phyloP scores from a whole-genome alignment of 2,888 invertebrate genomes.

The Andrena dorsata region DNA sequence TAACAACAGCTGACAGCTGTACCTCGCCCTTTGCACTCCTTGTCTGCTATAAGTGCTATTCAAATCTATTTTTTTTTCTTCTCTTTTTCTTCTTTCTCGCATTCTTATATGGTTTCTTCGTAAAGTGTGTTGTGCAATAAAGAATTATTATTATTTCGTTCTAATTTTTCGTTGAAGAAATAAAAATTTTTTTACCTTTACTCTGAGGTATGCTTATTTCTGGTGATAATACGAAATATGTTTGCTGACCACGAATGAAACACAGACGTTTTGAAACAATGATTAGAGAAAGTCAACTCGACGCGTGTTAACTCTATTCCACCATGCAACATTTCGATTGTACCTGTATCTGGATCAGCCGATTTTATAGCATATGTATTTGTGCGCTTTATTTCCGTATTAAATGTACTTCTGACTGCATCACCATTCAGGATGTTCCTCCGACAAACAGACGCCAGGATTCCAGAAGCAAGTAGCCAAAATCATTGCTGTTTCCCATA shows the following conservation, averaged over 20 bases:
- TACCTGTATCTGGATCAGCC: not conserved
- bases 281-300: not conserved
- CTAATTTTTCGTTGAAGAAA: too few relatives aligned
- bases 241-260: not conserved
- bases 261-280: not conserved
- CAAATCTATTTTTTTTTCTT: too few relatives aligned
- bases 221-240: too few relatives aligned
- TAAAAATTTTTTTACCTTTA: too few relatives aligned
- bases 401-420: not conserved
- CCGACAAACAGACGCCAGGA: constrained; percentile 6
- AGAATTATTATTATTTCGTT: too few relatives aligned
- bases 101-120: too few relatives aligned
- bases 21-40: too few relatives aligned
- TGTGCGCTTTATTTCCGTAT: not conserved
- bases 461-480: constrained; percentile 19
- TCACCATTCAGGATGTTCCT: constrained; percentile 11
- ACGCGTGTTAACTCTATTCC: not conserved
- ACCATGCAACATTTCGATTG: not conserved
- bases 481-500: constrained; percentile 31
- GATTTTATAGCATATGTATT: not conserved
- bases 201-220: too few relatives aligned
- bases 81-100: too few relatives aligned
- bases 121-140: too few relatives aligned
- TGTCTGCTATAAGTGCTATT: too few relatives aligned
- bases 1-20: too few relatives aligned